Evolutionary conservation across 1,140 invertebrate species (phyloP).

Genomic region (Globodera rostochiensis): DNA sequence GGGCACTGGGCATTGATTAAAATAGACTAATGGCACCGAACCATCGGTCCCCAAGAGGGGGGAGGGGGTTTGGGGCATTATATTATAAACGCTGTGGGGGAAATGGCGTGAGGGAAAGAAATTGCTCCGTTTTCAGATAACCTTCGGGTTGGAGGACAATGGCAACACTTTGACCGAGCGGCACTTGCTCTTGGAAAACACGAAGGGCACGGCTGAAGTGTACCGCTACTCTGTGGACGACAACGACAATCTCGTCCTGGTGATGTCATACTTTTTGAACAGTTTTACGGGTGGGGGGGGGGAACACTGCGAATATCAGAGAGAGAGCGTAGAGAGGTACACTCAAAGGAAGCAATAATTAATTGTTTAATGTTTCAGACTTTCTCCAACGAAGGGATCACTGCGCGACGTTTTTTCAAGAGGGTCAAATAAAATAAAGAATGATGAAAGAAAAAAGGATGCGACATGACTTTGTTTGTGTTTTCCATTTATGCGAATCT

Average conservation of each 20-base stretch:
- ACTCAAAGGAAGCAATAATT: too few species aligned
- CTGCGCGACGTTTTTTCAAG: slow-evolving; percentile 36
- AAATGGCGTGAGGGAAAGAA: too few species aligned
- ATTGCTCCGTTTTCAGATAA: slow-evolving; percentile 49
- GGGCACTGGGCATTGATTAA: too few species aligned
- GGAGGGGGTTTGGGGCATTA: background rate
- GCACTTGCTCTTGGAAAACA: slow-evolving; percentile 55
- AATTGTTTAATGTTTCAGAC: too few species aligned
- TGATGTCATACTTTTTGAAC: too few species aligned
- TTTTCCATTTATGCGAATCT: background rate
- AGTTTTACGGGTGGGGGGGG: too few species aligned
- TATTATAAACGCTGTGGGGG: too few species aligned
- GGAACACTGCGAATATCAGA: too few species aligned
- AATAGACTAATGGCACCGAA: slow-evolving; percentile 17
- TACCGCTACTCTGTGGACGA: slow-evolving; percentile 56
- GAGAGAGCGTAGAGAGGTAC: too few species aligned
- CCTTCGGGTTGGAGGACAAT: slow-evolving; percentile 45
- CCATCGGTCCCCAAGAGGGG: background rate
- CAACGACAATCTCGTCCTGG: slow-evolving; percentile 53
- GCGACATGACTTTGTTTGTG: background rate
- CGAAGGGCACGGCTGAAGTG: slow-evolving; percentile 50
- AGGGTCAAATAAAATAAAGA: slow-evolving; percentile 22
- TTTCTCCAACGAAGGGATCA: slow-evolving; percentile 38
- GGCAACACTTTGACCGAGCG: slow-evolving; percentile 48
- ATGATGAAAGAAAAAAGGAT: background rate